Conservation (phyloP, 1,140 invertebrate genomes). For the Tetramorium parvispinum region DNA sequence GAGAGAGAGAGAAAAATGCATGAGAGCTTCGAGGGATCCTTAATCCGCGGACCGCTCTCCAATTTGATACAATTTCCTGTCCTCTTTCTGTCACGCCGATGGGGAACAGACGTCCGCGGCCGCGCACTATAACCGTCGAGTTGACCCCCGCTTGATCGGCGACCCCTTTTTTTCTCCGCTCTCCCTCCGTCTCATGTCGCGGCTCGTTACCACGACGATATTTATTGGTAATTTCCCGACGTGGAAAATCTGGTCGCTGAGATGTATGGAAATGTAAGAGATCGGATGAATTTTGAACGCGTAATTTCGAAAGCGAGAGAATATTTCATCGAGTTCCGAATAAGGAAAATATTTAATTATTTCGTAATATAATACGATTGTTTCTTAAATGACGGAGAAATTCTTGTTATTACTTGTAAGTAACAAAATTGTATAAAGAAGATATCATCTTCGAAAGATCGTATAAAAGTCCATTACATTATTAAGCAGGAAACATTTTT, state of each 20-base stretch:
- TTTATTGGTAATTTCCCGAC: slow-evolving; percentile 54
- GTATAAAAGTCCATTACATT: background rate
- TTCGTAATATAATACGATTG: background rate
- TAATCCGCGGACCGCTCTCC: slow-evolving; percentile 78
- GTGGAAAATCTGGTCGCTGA: slow-evolving; percentile 21
- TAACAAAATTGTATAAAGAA: background rate
- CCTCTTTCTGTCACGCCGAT: slow-evolving; percentile 68
- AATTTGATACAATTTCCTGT: slow-evolving; percentile 81
- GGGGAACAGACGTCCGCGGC: slow-evolving; percentile 60
- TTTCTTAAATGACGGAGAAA: background rate
- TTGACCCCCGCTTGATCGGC: slow-evolving; percentile 66
- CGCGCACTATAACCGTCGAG: slow-evolving; percentile 58
- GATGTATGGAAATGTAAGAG: slow-evolving; percentile 18
- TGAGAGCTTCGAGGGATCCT: slow-evolving; percentile 73
- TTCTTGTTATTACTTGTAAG: background rate
- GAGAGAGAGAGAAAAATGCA: slow-evolving; percentile 50
- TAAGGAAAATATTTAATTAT: slow-evolving; percentile 16
- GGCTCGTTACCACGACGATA: slow-evolving; percentile 16
- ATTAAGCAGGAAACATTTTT: background rate
- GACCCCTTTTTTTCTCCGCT: slow-evolving; percentile 55
- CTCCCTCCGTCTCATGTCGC: background rate
- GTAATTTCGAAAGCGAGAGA: background rate
- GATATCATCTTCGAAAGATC: background rate
- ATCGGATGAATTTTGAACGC: background rate
- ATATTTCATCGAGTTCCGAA: slow-evolving; percentile 3